Percentiles rank a stretch among this genome's conserved stretches.
Evolutionary conservation across 2,797 vertebrate genomes (phyloP).

Genomic region (Tauraco hartlaubi): DNA sequence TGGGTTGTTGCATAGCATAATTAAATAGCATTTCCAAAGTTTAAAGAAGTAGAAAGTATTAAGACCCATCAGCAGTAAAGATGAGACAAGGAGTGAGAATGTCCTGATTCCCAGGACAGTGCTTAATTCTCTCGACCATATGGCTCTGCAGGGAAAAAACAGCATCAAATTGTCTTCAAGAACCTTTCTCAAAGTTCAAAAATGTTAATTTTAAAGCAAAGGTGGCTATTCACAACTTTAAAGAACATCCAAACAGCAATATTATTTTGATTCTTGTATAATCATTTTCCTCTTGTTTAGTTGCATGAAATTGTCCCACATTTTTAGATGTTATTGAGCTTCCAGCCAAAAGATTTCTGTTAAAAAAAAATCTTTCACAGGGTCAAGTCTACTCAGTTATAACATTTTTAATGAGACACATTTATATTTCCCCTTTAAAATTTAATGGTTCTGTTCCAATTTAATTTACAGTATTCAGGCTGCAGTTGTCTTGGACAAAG

Average conservation of each 20-base stretch:
- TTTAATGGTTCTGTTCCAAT: neutral
- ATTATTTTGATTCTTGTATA: slow-evolving; percentile 45
- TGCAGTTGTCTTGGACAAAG: neutral
- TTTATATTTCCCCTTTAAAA: neutral
- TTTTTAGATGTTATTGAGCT: neutral
- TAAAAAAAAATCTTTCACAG: neutral
- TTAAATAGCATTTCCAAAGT: slow-evolving; percentile 69
- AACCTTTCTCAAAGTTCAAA: slow-evolving; percentile 57
- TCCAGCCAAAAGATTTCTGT: neutral
- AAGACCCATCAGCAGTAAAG: slow-evolving; percentile 54
- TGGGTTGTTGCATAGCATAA: slow-evolving; percentile 68
- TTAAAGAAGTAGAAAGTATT: slow-evolving; percentile 66
- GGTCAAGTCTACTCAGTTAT: neutral
- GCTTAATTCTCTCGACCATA: slow-evolving; percentile 63
- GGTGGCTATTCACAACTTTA: slow-evolving; percentile 7
- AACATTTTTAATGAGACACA: neutral
- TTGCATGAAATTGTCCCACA: neutral
- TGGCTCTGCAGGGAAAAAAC: slow-evolving; percentile 44
- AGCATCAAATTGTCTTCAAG: slow-evolving; percentile 44
- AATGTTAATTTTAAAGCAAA: slow-evolving; percentile 51
- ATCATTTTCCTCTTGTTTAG: slow-evolving; percentile 14
- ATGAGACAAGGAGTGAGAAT: slow-evolving; percentile 31
- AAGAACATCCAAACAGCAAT: neutral
- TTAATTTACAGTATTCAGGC: neutral
- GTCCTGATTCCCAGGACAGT: slow-evolving; percentile 64